Base-by-base conservation (phyloP, 2,113 vertebrate genomes). In the Struthidea cinerea region DNA sequence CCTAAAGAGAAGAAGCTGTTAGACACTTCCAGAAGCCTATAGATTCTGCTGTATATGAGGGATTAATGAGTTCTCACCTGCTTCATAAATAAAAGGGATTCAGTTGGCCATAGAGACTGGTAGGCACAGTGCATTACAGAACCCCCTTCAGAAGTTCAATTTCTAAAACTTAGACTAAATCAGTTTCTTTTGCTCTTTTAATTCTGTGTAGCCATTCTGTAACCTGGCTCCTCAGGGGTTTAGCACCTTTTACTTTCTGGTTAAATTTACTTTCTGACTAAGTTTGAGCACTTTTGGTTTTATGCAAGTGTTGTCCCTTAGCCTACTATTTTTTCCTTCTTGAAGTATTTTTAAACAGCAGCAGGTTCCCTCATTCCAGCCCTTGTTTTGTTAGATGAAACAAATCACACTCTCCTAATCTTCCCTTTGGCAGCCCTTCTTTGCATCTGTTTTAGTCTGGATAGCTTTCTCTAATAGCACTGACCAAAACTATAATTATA, bases 401-500 rank as follows among this genome's bases (percentile, higher is more conserved):
- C 79, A 83, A 86, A 80, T 41, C 32, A 33, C 13, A n/a, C 21
- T 64, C 53, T 86, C 63, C 46, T 86, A 73, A 73, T 73, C 76
- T 92, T 83, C 55, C 28, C 37, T 74, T 76, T 91, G 84, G 89
- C 87, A 96, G 68, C 68, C 26, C 15, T 93, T 94, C 87, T 93
- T 87, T 74, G 84, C 87, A 90, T 95, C 89, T 94, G 84, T 74
- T 94, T 91, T 84, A 91, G 50, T 67, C 64, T 96, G 73, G 93
- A 17, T 89, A 85, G 64, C 8, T 84, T 87, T 93, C 81, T 75
- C 24, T 60, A 83, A 83, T 27, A 90, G 52, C 56, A 68, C 65
- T 64, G 67, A 90, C 67, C 57, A 86, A 94, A 95, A 83, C 53
- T 76, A 12, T 85, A 94, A 76, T 88, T 90, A 76, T n/a, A 90